Percentiles rank a stretch among this genome's conserved stretches.
phyloP scores from a whole-genome alignment of 2,797 vertebrate species.

The Protonibea diacanthus region DNA sequence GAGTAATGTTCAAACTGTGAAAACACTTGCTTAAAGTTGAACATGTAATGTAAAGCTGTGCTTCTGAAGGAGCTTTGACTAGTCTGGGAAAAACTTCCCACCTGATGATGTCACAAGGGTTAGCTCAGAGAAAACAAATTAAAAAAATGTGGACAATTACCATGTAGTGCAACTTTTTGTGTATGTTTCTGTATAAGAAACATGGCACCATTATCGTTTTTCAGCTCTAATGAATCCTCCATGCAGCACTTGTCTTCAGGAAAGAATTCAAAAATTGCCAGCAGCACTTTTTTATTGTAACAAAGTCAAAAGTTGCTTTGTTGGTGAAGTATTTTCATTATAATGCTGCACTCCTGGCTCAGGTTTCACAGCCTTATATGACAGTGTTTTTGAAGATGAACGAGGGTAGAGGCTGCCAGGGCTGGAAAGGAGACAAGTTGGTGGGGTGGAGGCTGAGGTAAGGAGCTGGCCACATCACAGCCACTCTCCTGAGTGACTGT shows the following conservation, averaged over 20 bases:
- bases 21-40: neutral
- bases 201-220: neutral
- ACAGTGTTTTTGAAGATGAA: constrained; percentile 38
- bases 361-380: constrained; percentile 30
- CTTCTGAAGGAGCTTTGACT: neutral
- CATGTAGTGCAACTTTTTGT: neutral
- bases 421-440: constrained; percentile 15
- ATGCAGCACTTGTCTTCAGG: constrained; percentile 7
- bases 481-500: constrained; percentile 52
- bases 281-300: constrained; percentile 19
- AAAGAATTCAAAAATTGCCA: constrained; percentile 24
- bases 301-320: constrained; percentile 12
- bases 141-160: too few relatives aligned
- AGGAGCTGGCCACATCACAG: constrained; percentile 20
- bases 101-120: neutral
- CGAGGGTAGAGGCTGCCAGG: neutral
- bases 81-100: neutral
- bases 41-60: neutral
- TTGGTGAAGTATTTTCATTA: constrained; percentile 26
- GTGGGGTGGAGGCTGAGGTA: constrained; percentile 17
- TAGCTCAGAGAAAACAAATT: neutral
- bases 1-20: neutral
- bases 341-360: constrained; percentile 13
- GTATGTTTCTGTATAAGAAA: neutral
- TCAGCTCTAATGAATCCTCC: constrained; percentile 33